Evolutionary conservation across 2,888 invertebrate species (phyloP).

Genomic region (Lepeophtheirus nordmannii): DNA sequence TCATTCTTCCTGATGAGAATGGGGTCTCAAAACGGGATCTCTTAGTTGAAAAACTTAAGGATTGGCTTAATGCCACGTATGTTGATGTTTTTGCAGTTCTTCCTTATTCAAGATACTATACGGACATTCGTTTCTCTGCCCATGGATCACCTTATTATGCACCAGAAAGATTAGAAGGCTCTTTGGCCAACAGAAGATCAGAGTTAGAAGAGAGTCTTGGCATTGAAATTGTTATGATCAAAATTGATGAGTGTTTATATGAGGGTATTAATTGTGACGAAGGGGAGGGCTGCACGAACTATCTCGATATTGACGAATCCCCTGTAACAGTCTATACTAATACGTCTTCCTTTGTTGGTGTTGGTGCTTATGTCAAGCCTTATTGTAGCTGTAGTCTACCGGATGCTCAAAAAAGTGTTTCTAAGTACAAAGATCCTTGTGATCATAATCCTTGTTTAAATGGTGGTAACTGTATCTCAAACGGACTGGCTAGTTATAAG

Average conservation of each 20-base stretch:
- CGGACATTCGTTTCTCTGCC: conserved; percentile 79
- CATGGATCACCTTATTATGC: conserved; percentile 87
- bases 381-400: conserved; percentile 59
- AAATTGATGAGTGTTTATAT: conserved; percentile 73
- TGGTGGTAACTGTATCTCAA: conserved; percentile 46
- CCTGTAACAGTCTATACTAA: conserved; percentile 74
- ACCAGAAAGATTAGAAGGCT: conserved; percentile 69
- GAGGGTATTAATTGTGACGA: conserved; percentile 48
- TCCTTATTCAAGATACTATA: conserved; percentile 37
- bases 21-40: conserved; percentile 4
- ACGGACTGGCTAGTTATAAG: conserved; percentile 32
- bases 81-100: conserved; percentile 88
- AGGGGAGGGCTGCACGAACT: conserved; percentile 60
- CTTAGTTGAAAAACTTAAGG: background rate
- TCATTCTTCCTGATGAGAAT: conserved; percentile 40
- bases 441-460: conserved; percentile 47
- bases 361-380: conserved; percentile 46
- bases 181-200: conserved; percentile 54
- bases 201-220: conserved; percentile 54
- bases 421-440: conserved; percentile 33
- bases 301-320: conserved; percentile 51
- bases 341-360: conserved; percentile 81
- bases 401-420: conserved; percentile 33
- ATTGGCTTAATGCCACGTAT: conserved; percentile 41
- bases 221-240: conserved; percentile 64